Evolutionary conservation across 2,888 invertebrate genomes (phyloP).

Genomic region (Ferdinandea cuprea): DNA sequence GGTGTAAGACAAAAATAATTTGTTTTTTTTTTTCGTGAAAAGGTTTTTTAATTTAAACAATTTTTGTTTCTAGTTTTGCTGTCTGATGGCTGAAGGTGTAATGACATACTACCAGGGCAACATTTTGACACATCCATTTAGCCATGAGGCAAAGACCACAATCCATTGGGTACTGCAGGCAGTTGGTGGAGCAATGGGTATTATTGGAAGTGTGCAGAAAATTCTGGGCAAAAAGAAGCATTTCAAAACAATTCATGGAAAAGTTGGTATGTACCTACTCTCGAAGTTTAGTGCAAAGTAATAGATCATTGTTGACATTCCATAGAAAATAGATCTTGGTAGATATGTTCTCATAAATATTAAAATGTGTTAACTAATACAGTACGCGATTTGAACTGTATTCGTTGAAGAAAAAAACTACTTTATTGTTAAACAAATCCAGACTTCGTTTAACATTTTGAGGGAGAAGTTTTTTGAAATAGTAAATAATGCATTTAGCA

Average conservation of each 20-base stretch:
- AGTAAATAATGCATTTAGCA: too few relatives aligned
- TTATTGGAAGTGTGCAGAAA: slow-evolving; percentile 78
- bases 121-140: slow-evolving; percentile 48
- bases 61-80: slow-evolving; percentile 74
- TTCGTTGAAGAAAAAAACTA: too few relatives aligned
- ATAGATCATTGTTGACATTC: neutral
- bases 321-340: too few relatives aligned
- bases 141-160: slow-evolving; percentile 54
- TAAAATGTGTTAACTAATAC: too few relatives aligned
- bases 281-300: neutral
- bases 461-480: too few relatives aligned
- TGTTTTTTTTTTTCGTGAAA: too few relatives aligned
- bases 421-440: too few relatives aligned
- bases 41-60: neutral
- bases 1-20: slow-evolving; percentile 81
- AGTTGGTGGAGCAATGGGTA: slow-evolving; percentile 65
- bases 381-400: too few relatives aligned
- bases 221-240: slow-evolving; percentile 78
- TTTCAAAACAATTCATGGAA: slow-evolving; percentile 78
- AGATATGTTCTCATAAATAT: too few relatives aligned
- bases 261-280: slow-evolving; percentile 74
- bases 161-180: slow-evolving; percentile 71
- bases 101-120: slow-evolving; percentile 72
- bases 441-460: too few relatives aligned
- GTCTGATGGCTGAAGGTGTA: slow-evolving; percentile 74